Base-by-base conservation (phyloP, 2,888 invertebrate species). In the Rhagium mordax region DNA sequence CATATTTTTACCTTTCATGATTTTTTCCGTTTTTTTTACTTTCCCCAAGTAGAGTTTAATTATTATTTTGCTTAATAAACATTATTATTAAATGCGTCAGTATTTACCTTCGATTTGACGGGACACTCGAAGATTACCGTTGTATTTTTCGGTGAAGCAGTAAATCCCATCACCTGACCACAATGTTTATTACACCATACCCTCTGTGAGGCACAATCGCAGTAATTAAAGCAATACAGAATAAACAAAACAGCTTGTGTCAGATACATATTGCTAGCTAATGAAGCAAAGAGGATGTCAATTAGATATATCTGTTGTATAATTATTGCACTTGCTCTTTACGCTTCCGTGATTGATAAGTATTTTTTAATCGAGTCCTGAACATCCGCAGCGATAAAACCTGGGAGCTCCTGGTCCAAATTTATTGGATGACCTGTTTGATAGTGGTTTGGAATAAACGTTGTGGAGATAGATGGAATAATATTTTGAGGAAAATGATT, bases 101-200 rank as follows among this genome's bases (percentile, higher is more conserved):
- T 29, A 59, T 59, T 71, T 18, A 71, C 65, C 16, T 10, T 24
- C 8, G 15, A 53, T 27, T 33, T 53, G 6, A 29, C 18, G 4
- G 65, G 65, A 20, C 65, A 65, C 21, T 65, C 20, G 5, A 24
- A 49, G 8, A 65, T 33, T 0, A 64, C 2, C 6, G 64, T 49
- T 8, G 4, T 59, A 16, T 33, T 65, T 29, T n/a, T 51, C 8
- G 64, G 16, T 3, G 18, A 4, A 29, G 53, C 53, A 2, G 65
- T 33, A 48, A 53, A 65, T 2, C 65, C 65, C 18, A 18, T 53
- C 18, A 18, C 13, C 21, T 53, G 29, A n/a, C 53, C 33, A 27
- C 65, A 65, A 21, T 20, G 0, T 13, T 21, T 16, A 8, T 16
- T 20, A 7, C 10, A 16, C 65, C 65, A 65, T 53, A 65, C 29